Evolutionary conservation across 2,888 invertebrate genomes (phyloP), one percentile per base, ranked within the genome.

Genomic region (Hirtodrosophila alboralis): DNA sequence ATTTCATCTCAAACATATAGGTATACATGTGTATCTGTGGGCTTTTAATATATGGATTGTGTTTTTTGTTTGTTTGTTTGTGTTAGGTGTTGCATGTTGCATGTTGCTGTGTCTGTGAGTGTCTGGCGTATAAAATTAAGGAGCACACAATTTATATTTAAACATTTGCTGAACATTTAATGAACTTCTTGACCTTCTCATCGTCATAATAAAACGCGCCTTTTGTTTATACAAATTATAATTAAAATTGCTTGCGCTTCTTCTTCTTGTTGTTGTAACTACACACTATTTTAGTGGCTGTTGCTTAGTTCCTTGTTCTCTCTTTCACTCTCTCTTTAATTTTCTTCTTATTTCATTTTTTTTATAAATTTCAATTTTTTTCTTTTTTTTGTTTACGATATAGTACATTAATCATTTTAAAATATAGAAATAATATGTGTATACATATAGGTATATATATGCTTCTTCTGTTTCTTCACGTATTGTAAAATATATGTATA

Each of bases 1-100:
- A 80, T 78, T 81, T 72, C 60, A 84, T 86, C 85, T 78, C 66
- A 87, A 87, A 87, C 75, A 87, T 86, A 69, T 65, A 65, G 49
- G 54, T 75, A 67, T 71, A 67, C 67, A 57, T 54, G 44, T 60
- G 57, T 66, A 40, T 65, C 27, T 57, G 49, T 63, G 54, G 61
- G 61, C 52, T 51, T 40, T 51, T 65, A n/a, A n/a, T 69, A 41
- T 44, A 33, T 58, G 52, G 34, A 56, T 56, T 63, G 45, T 33
- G 16, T 49, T 40, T 54, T 36, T 13, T 49, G 31, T 54, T 10
- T 37, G 10, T 48, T 8, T 68, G 51, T 66, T 53, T 40, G 30
- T 67, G 28, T 52, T 36, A 18, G 28, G 47, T 48, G 34, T 59
- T 41, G 51, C 57, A 31, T 54, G 54, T 67, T 53, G 38, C 37